Evolutionary conservation across 2,888 invertebrate genomes (phyloP).

Genomic region (Cremastinae sp.): DNA sequence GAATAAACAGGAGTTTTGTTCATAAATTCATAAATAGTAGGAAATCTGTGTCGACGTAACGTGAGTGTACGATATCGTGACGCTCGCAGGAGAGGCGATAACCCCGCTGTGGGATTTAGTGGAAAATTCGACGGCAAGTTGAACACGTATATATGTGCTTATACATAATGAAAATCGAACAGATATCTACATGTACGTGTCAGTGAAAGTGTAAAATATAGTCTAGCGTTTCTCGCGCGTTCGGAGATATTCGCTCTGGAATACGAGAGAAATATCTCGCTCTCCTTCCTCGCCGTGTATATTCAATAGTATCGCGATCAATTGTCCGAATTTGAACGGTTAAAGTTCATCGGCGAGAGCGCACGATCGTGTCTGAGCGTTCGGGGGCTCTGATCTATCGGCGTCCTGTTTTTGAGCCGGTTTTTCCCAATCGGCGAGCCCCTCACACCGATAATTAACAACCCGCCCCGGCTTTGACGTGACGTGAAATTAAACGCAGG

Average conservation of each 20-base stretch:
- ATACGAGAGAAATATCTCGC: conserved; percentile 9
- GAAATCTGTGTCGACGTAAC: conserved; percentile 1
- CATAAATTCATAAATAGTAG: conserved; percentile 40
- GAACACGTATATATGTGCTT: not conserved
- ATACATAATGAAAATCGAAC: not conserved
- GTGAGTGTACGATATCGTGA: conserved; percentile 21
- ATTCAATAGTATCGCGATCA: conserved; percentile 31
- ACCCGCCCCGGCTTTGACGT: not conserved
- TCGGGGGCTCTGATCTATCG: conserved; percentile 8
- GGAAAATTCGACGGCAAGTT: not conserved
- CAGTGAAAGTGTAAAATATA: too few species aligned
- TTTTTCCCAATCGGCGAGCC: not conserved
- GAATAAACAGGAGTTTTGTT: not conserved
- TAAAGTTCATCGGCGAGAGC: conserved; percentile 5
- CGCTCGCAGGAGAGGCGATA: conserved; percentile 35
- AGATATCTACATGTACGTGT: not conserved
- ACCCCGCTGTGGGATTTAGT: conserved; percentile 5
- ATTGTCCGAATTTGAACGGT: conserved; percentile 9
- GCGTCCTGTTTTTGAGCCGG: not conserved
- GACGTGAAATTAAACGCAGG: not conserved
- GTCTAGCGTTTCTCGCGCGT: not conserved
- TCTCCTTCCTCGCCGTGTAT: not conserved
- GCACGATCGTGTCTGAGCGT: not conserved
- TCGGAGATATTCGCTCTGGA: conserved; percentile 11
- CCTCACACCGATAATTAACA: conserved; percentile 3